Evolutionary conservation across 2,797 vertebrate species (phyloP).

Genomic region (Florisuga fusca): DNA sequence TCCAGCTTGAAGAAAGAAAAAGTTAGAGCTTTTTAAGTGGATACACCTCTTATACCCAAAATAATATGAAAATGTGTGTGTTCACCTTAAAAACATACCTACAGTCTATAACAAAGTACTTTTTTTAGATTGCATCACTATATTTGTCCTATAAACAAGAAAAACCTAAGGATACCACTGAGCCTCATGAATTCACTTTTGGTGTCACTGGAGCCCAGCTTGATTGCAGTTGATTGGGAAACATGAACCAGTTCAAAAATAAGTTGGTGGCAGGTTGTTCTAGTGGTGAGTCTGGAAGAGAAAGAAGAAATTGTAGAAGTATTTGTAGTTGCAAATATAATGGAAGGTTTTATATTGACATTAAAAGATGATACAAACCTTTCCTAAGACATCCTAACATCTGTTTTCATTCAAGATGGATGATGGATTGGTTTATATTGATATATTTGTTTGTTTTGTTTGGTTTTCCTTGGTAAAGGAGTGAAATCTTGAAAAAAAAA

Average conservation of each 20-base stretch:
- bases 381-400: neutral
- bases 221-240: slow-evolving; percentile 14
- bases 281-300: neutral
- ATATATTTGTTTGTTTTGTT: neutral
- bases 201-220: neutral
- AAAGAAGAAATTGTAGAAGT: neutral
- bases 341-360: neutral
- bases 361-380: neutral
- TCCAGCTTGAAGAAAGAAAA: neutral
- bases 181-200: neutral
- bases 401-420: neutral
- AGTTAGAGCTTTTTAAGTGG: neutral
- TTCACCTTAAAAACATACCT: neutral
- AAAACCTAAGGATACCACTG: neutral
- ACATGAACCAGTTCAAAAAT: neutral
- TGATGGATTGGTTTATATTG: neutral
- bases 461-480: neutral
- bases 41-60: neutral
- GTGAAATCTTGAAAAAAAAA: neutral
- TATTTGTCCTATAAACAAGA: neutral
- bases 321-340: neutral
- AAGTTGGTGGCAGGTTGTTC: neutral
- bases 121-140: neutral
- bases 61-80: neutral
- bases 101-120: neutral